Conservation (phyloP, 1,140 invertebrate genomes). For the Arion vulgaris region DNA sequence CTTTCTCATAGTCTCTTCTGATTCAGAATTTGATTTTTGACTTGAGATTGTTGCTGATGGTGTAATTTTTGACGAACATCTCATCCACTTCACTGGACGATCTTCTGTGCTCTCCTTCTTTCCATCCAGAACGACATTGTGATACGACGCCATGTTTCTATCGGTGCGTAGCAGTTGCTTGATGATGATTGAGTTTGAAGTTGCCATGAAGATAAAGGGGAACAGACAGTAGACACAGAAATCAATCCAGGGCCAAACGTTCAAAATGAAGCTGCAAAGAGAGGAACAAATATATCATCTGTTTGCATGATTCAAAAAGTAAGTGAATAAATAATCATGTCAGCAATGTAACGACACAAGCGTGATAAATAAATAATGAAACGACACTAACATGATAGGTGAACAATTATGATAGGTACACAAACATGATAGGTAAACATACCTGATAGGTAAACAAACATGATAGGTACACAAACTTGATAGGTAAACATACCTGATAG, state of each 20-base stretch:
- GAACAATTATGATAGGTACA: too few species aligned
- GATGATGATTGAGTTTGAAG: constrained; percentile 60
- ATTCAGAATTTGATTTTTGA: background rate
- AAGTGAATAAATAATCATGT: too few species aligned
- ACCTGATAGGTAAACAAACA: too few species aligned
- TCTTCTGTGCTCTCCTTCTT: background rate
- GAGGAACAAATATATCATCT: background rate
- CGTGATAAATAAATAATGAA: too few species aligned
- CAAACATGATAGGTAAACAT: too few species aligned
- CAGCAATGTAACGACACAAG: too few species aligned
- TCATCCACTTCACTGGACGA: background rate
- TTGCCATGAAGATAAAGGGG: constrained; percentile 64
- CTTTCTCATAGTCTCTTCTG: background rate
- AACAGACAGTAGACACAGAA: constrained; percentile 60
- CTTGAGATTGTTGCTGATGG: background rate
- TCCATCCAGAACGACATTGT: background rate
- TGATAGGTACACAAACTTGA: too few species aligned
- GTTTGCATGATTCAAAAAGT: too few species aligned
- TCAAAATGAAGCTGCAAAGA: constrained; percentile 43
- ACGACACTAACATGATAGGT: too few species aligned
- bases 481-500: too few species aligned
- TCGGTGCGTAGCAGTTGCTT: constrained; percentile 44
- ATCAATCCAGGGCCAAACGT: constrained; percentile 68
- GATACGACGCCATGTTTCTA: constrained; percentile 24
- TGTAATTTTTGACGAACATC: background rate